These are phyloP conservation scores for Clamator glandarius DNA, from an alignment of 2,797 vertebrate genomes.

Conservation along the genomic window DNA sequence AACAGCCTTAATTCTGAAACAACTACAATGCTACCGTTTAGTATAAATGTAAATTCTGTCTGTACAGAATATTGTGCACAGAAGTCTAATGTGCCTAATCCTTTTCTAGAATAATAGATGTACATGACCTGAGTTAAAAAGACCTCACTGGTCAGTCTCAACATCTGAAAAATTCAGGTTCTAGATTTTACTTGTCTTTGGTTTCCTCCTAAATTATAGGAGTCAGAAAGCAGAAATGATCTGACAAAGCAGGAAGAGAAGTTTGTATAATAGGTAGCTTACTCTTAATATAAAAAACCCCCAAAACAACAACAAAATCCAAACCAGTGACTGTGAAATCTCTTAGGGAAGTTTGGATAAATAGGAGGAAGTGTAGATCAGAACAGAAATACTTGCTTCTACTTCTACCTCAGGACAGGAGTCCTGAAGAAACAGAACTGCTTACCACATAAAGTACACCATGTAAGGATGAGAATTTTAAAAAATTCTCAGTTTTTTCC, in stretches of 20 bases:
- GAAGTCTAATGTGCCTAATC: background rate
- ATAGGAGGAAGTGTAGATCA: background rate
- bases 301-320: too few relatives aligned
- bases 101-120: background rate
- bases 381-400: too few relatives aligned
- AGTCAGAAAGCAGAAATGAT: background rate
- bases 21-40: background rate
- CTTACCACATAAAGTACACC: too few relatives aligned
- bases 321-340: background rate
- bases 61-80: background rate
- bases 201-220: background rate
- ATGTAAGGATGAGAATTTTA: background rate
- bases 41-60: background rate
- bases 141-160: background rate
- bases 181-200: background rate
- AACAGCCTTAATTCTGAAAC: background rate
- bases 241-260: background rate
- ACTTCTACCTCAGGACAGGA: too few relatives aligned
- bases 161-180: background rate
- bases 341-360: background rate
- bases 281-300: background rate
- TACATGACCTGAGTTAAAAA: background rate
- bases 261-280: background rate
- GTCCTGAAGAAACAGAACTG: too few relatives aligned
- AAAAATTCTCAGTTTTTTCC: accelerated